Evolutionary conservation across 1,140 invertebrate species (phyloP).

Genomic region (Drosophila jambulina): DNA sequence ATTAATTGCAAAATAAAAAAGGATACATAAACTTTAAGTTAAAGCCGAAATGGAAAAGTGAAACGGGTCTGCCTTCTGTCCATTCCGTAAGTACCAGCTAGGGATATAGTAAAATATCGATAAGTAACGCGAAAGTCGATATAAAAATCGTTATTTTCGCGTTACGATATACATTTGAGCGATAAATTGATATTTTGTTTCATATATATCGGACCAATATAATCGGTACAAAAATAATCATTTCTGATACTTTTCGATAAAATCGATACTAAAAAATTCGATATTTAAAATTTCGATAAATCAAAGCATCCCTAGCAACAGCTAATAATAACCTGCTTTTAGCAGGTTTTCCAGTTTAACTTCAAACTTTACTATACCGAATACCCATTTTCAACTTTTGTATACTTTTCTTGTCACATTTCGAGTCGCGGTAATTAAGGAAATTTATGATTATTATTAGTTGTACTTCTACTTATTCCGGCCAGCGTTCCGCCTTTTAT

Average conservation of each 20-base stretch:
- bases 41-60: not conserved
- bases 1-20: not conserved
- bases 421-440: not conserved
- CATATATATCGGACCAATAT: not conserved
- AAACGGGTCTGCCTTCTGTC: not conserved
- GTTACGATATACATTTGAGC: not conserved
- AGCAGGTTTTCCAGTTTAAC: not conserved
- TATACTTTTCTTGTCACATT: not conserved
- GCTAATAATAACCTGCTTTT: not conserved
- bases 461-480: constrained; percentile 2
- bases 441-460: not conserved
- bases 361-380: not conserved
- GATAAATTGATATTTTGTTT: not conserved
- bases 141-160: not conserved
- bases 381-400: not conserved
- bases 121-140: not conserved
- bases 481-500: constrained; percentile 12
- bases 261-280: not conserved
- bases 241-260: not conserved
- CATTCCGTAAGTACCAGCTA: not conserved
- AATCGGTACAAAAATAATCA: not conserved
- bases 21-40: not conserved
- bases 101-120: not conserved
- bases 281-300: not conserved
- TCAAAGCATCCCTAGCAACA: not conserved